A percentile compares a stretch with the other conserved stretches of the same genome.
Conservation (phyloP, 1,140 invertebrate species). For the Grapholita molesta region DNA sequence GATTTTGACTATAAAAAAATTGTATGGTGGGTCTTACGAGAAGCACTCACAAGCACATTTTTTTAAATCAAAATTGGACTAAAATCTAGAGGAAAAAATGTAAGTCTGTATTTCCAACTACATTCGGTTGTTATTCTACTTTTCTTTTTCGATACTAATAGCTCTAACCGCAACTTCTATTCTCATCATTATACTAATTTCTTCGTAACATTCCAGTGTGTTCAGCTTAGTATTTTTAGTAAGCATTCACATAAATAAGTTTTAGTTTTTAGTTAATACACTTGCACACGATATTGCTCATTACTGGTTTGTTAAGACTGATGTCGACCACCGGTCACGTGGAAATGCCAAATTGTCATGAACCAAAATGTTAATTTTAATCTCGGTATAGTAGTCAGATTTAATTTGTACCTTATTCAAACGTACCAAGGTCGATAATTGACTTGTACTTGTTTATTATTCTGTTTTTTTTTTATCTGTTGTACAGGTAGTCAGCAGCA, state of each 20-base stretch:
- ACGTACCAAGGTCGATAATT: not conserved
- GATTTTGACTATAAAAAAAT: too few species aligned
- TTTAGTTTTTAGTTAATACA: not conserved
- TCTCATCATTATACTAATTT: not conserved
- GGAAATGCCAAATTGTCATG: conserved; percentile 44
- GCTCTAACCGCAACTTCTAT: not conserved
- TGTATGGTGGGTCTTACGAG: too few species aligned
- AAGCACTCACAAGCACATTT: too few species aligned
- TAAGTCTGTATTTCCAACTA: too few species aligned
- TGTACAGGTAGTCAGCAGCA: too few species aligned
- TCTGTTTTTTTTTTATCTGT: not conserved
- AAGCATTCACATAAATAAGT: not conserved
- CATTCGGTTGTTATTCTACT: too few species aligned
- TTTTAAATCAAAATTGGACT: too few species aligned
- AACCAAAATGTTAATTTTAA: conserved; percentile 44
- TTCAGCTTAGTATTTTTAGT: not conserved
- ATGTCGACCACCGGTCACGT: conserved; percentile 34
- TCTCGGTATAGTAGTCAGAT: conserved; percentile 21
- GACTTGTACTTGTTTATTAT: not conserved
- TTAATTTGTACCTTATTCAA: not conserved
- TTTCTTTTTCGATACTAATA: not conserved
- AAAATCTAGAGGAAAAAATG: not conserved
- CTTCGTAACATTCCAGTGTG: conserved; percentile 11
- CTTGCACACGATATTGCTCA: conserved; percentile 22
- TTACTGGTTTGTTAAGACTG: conserved; percentile 41